Conservation (phyloP, 2,888 invertebrate genomes). For the Ophraella communa region DNA sequence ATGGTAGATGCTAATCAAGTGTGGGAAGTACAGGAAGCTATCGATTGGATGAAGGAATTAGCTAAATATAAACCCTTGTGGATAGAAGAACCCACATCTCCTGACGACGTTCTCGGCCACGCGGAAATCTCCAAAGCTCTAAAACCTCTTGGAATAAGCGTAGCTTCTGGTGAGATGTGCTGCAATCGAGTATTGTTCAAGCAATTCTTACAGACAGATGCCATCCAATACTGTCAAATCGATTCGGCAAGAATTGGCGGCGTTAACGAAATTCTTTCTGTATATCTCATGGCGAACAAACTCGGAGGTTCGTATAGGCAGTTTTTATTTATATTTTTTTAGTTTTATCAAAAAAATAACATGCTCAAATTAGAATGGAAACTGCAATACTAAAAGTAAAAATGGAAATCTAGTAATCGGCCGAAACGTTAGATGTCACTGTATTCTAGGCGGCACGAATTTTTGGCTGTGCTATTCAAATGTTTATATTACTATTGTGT, state of each 20-base stretch:
- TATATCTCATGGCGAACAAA: conserved; percentile 89
- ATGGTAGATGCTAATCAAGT: conserved; percentile 91
- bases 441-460: no score
- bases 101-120: conserved; percentile 90
- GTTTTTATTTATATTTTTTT: no score
- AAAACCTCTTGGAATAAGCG: conserved; percentile 77
- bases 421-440: no score
- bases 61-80: conserved; percentile 78
- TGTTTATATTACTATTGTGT: no score
- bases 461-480: no score
- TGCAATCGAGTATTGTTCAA: conserved; percentile 92
- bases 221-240: conserved; percentile 87
- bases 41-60: conserved; percentile 83
- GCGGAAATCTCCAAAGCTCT: conserved; percentile 77
- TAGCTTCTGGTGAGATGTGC: conserved; percentile 93
- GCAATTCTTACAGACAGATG: conserved; percentile 82
- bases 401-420: no score
- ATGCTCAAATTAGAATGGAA: no score
- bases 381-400: no score
- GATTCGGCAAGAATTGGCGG: conserved; percentile 89
- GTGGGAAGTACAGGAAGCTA: conserved; percentile 86
- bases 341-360: no score
- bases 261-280: conserved; percentile 84
- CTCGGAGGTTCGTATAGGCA: conserved; percentile 71
- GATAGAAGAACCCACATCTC: conserved; percentile 94